Base-by-base conservation (phyloP, 2,888 invertebrate species). In the Craniophora ligustri region DNA sequence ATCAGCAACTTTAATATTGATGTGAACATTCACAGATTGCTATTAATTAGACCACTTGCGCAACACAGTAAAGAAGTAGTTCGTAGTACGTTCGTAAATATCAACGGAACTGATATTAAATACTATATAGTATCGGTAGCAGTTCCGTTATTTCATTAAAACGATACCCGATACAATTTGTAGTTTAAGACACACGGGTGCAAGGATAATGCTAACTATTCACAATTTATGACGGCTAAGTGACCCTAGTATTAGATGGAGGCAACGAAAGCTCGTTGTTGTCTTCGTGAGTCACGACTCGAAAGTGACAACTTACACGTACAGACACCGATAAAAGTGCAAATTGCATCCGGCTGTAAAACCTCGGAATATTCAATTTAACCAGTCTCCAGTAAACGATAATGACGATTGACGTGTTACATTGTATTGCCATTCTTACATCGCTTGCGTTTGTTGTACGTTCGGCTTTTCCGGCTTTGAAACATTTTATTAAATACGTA, bases 221-320 rank as follows among this genome's bases (percentile, higher is more conserved):
- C 62, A 58, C 76, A 73, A 84, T 83, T 84, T 85, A 81, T 82
- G 82, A 82, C 75, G 74, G 67, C 64, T 58, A 50, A 70, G 67
- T 74, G 80, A 76, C 79, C 73, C 76, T 70, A 72, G 70, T 58
- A 74, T 65, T 72, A 69, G 75, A 67, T 65, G 66, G 68, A 75
- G 75, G 82, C 78, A 79, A 79, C 81, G 85, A 85, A 83, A 85
- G 84, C 85, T 75, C 76, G 75, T 67, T 72, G 68, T 70, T 75
- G 81, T 75, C 80, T 81, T 88, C 87, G 88, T 87, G 88, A 88
- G 73, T 86, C 88, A 87, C 87, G 83, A 85, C 81, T 86, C 62
- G 87, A 87, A 88, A 88, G 88, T 87, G 87, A 88, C 88, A 88
- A 84, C 82, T 80, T 79, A 70, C 68, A 69, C 64, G 86, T 86